Conservation (phyloP, 2,113 vertebrate genomes). For the human region GRCh38 chrX:45508001-45508500, state of each 20-base stretch:
- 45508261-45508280: not conserved
- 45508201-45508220: not conserved
- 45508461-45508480: not conserved
- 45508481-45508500: not conserved
- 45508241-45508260: not conserved
- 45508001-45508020: not conserved
- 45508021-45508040: not conserved
- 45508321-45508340: not conserved
- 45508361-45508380: not conserved
- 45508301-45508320: not conserved
- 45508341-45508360: not conserved
- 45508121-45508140: conserved; percentile 17
- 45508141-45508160: not conserved
- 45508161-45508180: not conserved
- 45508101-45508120: not conserved
- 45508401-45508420: conserved; percentile 26
- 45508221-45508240: conserved; percentile 20
- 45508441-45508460: not conserved
- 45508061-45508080: not conserved
- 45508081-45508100: not conserved
- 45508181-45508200: conserved; percentile 22
- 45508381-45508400: not conserved
- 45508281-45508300: not conserved
- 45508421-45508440: conserved; percentile 7
- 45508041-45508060: not conserved